Percentiles rank a stretch among this genome's conserved stretches.
These are phyloP conservation scores for Apolygus lucorum DNA, from an alignment of 1,140 invertebrate genomes.

Conservation along the genomic window DNA sequence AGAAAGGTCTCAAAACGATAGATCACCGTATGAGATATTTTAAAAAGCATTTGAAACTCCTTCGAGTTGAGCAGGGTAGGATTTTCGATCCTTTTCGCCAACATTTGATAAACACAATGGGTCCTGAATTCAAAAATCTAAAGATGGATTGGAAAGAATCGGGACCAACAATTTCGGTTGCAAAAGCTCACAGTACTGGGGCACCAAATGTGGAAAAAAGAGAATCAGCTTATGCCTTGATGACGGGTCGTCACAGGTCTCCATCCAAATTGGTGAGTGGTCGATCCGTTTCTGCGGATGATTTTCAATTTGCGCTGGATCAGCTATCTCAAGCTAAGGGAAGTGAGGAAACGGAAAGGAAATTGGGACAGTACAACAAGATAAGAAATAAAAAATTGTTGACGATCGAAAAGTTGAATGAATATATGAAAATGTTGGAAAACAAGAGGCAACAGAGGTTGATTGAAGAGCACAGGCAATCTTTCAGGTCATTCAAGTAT, in stretches of 20 bases:
- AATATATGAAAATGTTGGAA: not conserved
- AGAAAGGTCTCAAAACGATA: not conserved
- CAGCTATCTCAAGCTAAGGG: not conserved
- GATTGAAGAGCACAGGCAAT: not conserved
- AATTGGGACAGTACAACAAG: not conserved
- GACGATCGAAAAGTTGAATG: not conserved
- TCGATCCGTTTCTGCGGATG: not conserved
- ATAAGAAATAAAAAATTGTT: not conserved
- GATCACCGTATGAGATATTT: not conserved
- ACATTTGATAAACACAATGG: no score
- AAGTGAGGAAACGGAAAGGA: not conserved
- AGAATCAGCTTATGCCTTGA: no score
- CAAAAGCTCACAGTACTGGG: no score
- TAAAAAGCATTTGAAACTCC: not conserved
- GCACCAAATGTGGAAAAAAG: no score
- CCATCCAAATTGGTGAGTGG: no score
- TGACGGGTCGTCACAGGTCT: no score
- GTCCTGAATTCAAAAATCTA: no score
- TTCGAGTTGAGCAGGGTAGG: not conserved
- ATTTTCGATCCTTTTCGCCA: not conserved
- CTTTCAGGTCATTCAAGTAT: not conserved
- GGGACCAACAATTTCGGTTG: no score
- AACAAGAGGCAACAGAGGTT: not conserved
- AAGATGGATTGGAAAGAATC: not conserved
- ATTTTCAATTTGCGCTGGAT: not conserved